A percentile compares a stretch with the other conserved stretches of the same genome.
Conservation (phyloP, 2,888 invertebrate genomes). For the Drosophila austrosaltans region DNA sequence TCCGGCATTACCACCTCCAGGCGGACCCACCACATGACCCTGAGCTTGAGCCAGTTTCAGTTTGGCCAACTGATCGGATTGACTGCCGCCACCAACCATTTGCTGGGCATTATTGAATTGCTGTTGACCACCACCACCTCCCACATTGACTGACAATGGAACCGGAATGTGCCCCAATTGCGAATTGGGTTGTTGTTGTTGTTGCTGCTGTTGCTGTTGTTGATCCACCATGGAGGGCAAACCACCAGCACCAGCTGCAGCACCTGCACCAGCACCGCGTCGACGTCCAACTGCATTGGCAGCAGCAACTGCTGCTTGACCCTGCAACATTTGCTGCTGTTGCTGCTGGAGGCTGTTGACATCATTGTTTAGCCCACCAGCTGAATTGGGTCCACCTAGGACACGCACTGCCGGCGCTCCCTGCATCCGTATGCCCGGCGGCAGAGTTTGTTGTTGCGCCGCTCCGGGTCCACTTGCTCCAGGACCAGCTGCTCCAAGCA, state of each 20-base stretch:
- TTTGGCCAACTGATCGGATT: conserved; percentile 77
- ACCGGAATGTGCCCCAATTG: conserved; percentile 82
- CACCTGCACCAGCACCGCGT: conserved; percentile 39
- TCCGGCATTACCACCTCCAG: conserved; percentile 42
- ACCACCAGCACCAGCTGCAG: neutral
- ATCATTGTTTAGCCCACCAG: conserved; percentile 61
- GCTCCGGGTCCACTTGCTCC: conserved; percentile 24
- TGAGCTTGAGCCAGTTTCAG: conserved; percentile 80
- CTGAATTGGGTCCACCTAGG: conserved; percentile 48
- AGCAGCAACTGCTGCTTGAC: conserved; percentile 30
- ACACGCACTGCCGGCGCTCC: conserved; percentile 77
- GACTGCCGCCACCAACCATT: conserved; percentile 61
- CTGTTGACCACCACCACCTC: conserved; percentile 56
- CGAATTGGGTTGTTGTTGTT: conserved; percentile 65
- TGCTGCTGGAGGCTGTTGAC: conserved; percentile 70
- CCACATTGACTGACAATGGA: conserved; percentile 82
- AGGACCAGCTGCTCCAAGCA: conserved; percentile 27
- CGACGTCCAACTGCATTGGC: conserved; percentile 66
- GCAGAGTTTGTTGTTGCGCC: conserved; percentile 71
- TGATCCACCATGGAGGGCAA: conserved; percentile 64
- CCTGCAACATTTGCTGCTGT: conserved; percentile 69
- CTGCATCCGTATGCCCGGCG: conserved; percentile 81
- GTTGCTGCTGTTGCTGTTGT: conserved; percentile 55
- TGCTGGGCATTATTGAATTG: conserved; percentile 51
- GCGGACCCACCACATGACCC: conserved; percentile 66